A percentile compares a stretch with the other conserved stretches of the same genome.
phyloP scores from a whole-genome alignment of 2,888 invertebrate genomes.

The Drosophila melanosoma region DNA sequence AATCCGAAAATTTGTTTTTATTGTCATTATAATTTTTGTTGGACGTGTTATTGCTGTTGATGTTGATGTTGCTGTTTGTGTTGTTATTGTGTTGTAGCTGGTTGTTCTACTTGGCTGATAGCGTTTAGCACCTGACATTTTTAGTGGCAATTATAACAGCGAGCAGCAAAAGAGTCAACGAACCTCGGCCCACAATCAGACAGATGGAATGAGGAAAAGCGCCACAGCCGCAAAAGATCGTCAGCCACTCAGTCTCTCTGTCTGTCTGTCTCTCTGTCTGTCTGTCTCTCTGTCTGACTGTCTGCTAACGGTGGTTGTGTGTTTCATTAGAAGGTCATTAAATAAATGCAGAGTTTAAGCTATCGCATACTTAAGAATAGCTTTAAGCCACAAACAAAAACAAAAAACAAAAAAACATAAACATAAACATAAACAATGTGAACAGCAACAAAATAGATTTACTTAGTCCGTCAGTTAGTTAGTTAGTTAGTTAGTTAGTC shows the following conservation, averaged over 20 bases:
- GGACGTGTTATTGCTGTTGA: constrained; percentile 29
- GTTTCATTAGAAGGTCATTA: constrained; percentile 62
- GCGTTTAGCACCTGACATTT: constrained; percentile 82
- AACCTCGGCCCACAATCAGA: constrained; percentile 54
- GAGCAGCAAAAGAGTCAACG: constrained; percentile 56
- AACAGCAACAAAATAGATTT: constrained; percentile 26
- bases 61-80: constrained; percentile 22
- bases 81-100: constrained; percentile 42
- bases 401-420: not conserved
- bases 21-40: constrained; percentile 77
- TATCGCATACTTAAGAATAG: constrained; percentile 44
- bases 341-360: constrained; percentile 64
- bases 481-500: constrained; percentile 45
- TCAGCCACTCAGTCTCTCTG: constrained; percentile 7
- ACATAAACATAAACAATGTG: constrained; percentile 4
- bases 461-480: constrained; percentile 55
- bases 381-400: not conserved
- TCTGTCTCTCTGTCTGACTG: constrained; percentile 13
- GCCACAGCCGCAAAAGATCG: constrained; percentile 28
- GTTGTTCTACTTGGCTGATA: constrained; percentile 80
- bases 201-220: constrained; percentile 12
- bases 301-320: constrained; percentile 45
- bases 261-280: constrained; percentile 8
- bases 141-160: constrained; percentile 77
- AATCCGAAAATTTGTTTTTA: constrained; percentile 80